Evolutionary conservation across 53 echinoderm and acorn worm species (phyloP).

Genomic region (Arbacia lixula): DNA sequence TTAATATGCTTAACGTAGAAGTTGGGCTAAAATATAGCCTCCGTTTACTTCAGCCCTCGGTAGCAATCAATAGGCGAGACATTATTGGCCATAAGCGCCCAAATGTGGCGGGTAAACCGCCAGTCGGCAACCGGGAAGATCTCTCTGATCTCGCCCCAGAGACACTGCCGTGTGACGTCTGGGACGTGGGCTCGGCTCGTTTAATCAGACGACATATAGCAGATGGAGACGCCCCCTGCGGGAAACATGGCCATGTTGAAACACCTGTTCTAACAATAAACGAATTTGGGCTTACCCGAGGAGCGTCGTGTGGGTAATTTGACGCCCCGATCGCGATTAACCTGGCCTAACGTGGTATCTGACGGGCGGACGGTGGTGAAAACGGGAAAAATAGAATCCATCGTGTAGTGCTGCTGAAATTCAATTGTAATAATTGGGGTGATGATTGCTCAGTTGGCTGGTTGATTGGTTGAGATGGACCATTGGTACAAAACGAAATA

Average conservation of each 20-base stretch:
- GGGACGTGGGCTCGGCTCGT: not conserved
- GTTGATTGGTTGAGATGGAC: too few species aligned
- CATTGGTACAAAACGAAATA: too few species aligned
- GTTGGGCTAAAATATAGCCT: too few species aligned
- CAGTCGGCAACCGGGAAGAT: too few species aligned
- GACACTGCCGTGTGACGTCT: too few species aligned
- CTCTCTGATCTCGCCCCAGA: too few species aligned
- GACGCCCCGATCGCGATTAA: constrained; percentile 15
- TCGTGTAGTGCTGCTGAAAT: constrained; percentile 21
- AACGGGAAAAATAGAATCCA: not conserved
- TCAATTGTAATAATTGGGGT: constrained; percentile 19
- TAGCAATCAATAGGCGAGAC: too few species aligned
- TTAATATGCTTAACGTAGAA: too few species aligned
- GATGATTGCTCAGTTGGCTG: too few species aligned
- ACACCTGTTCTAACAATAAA: constrained; percentile 51
- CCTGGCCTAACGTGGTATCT: constrained; percentile 25
- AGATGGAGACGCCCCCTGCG: not conserved
- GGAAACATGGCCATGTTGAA: constrained; percentile 22
- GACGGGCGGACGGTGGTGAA: not conserved
- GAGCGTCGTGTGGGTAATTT: not conserved
- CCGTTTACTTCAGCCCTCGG: too few species aligned
- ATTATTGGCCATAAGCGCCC: too few species aligned
- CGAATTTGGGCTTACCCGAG: constrained; percentile 20
- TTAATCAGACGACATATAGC: constrained; percentile 16
- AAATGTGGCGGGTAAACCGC: too few species aligned